Conservation (phyloP, 2,888 invertebrate species). For the Campoplex capitator region DNA sequence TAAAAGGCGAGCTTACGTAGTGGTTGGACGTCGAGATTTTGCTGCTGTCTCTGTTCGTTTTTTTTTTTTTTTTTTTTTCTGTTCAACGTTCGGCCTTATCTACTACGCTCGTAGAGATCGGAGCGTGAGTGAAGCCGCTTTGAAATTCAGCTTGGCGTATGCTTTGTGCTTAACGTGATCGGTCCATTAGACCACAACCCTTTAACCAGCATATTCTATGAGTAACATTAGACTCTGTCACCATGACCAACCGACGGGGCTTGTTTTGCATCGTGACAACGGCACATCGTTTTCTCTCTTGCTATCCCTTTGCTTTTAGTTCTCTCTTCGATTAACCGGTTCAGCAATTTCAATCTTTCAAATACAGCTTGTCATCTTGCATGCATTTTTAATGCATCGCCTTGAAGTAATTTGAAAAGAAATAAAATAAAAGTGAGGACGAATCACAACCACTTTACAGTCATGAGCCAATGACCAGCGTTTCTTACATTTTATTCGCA, state of each 20-base stretch:
- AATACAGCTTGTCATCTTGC: not conserved
- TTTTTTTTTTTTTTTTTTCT: conserved; percentile 6
- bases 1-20: conserved; percentile 4
- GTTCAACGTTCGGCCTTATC: conserved; percentile 18
- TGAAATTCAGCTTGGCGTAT: conserved; percentile 52
- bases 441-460: not conserved
- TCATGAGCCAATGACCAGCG: not conserved
- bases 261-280: conserved; percentile 19
- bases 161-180: conserved; percentile 55
- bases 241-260: conserved; percentile 1
- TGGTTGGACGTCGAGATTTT: conserved; percentile 12
- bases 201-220: conserved; percentile 38
- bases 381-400: not conserved
- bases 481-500: not conserved
- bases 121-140: conserved; percentile 27
- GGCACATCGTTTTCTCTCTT: not conserved
- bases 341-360: conserved; percentile 17
- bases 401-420: not conserved
- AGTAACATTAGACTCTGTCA: conserved; percentile 46
- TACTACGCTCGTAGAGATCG: conserved; percentile 37
- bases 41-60: conserved; percentile 20
- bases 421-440: not conserved
- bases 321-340: not conserved
- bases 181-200: conserved; percentile 43
- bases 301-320: not conserved